A percentile compares a stretch with the other conserved stretches of the same genome.
Conservation (phyloP, 1,140 invertebrate genomes). For the Diuraphis noxia region DNA sequence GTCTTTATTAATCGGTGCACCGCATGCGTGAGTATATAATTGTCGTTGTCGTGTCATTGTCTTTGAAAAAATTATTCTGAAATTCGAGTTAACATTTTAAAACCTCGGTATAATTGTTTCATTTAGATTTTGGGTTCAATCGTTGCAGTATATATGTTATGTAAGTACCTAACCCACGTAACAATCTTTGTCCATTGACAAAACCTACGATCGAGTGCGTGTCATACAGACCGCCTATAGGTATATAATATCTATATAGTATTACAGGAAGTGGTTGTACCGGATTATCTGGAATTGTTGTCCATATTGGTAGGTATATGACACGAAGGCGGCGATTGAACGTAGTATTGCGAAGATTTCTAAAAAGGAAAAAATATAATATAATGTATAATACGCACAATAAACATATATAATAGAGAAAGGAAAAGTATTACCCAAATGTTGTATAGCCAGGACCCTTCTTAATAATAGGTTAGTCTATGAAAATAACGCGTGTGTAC, state of each 20-base stretch:
- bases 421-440: conserved; percentile 49
- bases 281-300: conserved; percentile 29
- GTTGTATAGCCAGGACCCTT: background rate
- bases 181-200: background rate
- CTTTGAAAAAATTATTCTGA: background rate
- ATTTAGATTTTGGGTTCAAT: background rate
- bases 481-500: background rate
- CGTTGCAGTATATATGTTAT: background rate
- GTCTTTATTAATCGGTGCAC: background rate
- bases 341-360: conserved; percentile 35
- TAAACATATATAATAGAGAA: conserved; percentile 27
- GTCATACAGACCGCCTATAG: background rate
- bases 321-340: background rate
- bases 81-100: background rate
- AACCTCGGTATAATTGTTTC: background rate
- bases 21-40: background rate
- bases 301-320: conserved; percentile 1
- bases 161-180: background rate
- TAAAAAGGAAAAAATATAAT: background rate
- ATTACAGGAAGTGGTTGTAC: conserved; percentile 41
- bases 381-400: background rate
- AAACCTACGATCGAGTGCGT: background rate
- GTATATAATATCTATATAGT: background rate
- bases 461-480: conserved; percentile 23
- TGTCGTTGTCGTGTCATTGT: background rate